phyloP scores from a whole-genome alignment of 1,140 invertebrate species.

The Aphis gossypii region DNA sequence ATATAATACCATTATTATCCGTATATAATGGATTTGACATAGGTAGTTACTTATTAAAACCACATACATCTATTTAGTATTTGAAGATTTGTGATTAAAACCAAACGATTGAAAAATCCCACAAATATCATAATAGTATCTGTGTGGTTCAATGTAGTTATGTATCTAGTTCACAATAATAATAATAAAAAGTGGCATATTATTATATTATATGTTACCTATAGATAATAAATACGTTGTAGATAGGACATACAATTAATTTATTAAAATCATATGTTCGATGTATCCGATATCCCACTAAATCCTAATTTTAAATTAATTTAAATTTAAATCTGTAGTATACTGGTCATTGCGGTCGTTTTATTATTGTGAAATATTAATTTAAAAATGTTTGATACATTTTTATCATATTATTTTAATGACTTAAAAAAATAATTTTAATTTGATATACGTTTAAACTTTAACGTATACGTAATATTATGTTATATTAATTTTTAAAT shows the following conservation, averaged over 20 bases:
- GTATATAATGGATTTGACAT: neutral
- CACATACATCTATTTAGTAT: no score
- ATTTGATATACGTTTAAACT: neutral
- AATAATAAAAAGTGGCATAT: no score
- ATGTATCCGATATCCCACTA: neutral
- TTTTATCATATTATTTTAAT: neutral
- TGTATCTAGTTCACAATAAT: no score
- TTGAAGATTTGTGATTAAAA: no score
- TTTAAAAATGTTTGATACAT: neutral
- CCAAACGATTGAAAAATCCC: no score
- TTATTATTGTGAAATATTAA: neutral
- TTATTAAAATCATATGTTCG: neutral
- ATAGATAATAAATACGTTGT: no score
- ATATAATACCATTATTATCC: no score
- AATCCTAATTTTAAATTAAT: neutral
- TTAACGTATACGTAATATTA: no score
- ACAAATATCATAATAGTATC: no score
- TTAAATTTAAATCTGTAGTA: neutral
- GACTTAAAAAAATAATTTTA: neutral
- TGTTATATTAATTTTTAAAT: neutral
- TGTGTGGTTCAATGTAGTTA: no score
- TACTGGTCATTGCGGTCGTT: neutral
- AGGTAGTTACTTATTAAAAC: neutral
- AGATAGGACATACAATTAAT: no score
- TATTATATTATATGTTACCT: no score